Conservation (phyloP, 2,797 vertebrate species). For the Lacerta viridis region DNA sequence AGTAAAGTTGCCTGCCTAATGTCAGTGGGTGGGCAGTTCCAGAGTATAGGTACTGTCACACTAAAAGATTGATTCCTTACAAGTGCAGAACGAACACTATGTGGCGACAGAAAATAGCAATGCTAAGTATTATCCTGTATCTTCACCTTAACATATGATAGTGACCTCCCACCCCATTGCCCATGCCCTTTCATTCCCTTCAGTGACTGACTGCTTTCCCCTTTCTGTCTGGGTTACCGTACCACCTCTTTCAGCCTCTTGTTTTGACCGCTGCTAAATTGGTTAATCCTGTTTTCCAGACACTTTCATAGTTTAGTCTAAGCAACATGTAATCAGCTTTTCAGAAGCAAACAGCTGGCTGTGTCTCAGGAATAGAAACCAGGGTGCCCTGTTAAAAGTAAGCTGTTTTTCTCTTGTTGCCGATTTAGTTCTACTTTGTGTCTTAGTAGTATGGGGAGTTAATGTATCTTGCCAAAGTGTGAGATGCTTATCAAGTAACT, state of each 20-base stretch:
- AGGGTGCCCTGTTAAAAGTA: background rate
- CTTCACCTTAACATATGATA: no score
- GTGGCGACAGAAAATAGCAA: no score
- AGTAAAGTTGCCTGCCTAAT: no score
- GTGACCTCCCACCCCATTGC: no score
- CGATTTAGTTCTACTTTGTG: background rate
- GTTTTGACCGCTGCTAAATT: background rate
- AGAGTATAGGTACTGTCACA: no score
- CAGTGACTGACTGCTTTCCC: background rate
- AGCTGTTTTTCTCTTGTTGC: background rate
- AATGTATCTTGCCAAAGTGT: background rate
- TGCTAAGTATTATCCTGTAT: no score
- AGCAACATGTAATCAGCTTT: slow-evolving; percentile 20
- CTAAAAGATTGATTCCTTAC: background rate
- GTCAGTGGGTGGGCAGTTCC: no score
- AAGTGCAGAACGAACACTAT: no score
- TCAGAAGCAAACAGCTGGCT: slow-evolving; percentile 7
- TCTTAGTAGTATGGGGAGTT: background rate
- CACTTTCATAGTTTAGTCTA: slow-evolving; percentile 20
- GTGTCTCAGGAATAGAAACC: background rate
- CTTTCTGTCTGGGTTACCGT: background rate
- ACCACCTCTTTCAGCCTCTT: background rate
- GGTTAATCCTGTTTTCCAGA: slow-evolving; percentile 17
- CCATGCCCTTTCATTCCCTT: background rate
- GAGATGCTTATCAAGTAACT: background rate